Conservation (phyloP, 1,140 invertebrate genomes). For the Lycorma delicatula region DNA sequence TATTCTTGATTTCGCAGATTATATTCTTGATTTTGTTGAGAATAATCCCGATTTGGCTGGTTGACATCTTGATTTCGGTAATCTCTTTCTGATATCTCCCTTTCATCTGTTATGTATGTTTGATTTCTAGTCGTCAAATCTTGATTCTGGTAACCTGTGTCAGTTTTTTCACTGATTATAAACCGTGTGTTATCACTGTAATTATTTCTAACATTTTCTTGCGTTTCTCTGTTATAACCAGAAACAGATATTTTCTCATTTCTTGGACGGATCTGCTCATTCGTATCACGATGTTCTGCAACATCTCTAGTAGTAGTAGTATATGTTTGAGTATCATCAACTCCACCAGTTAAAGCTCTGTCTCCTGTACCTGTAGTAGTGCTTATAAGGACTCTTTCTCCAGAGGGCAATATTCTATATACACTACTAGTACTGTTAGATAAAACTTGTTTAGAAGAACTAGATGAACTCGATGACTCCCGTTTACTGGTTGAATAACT, state of each 20-base stretch:
- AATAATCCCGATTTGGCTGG: not conserved
- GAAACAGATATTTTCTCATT: too few relatives aligned
- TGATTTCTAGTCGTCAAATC: not conserved
- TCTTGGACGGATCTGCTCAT: not conserved
- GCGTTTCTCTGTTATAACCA: not conserved
- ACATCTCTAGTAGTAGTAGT: not conserved
- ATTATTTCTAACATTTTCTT: not conserved
- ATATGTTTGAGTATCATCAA: not conserved
- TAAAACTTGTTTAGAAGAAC: conserved; percentile 9
- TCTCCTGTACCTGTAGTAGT: not conserved
- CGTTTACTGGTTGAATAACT: conserved; percentile 11
- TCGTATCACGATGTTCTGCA: not conserved
- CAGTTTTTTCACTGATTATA: not conserved
- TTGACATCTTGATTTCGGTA: not conserved
- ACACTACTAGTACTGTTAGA: not conserved
- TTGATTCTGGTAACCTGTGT: not conserved
- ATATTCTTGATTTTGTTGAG: not conserved
- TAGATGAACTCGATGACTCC: conserved; percentile 19
- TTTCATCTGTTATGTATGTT: too few relatives aligned
- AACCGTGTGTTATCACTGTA: not conserved
- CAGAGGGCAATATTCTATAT: not conserved
- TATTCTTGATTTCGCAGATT: too few relatives aligned
- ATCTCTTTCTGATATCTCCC: not conserved
- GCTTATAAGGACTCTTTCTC: not conserved
- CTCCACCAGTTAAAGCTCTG: not conserved